phyloP scores from a whole-genome alignment of 2,888 invertebrate genomes.

The Lacanobia wlatinum region DNA sequence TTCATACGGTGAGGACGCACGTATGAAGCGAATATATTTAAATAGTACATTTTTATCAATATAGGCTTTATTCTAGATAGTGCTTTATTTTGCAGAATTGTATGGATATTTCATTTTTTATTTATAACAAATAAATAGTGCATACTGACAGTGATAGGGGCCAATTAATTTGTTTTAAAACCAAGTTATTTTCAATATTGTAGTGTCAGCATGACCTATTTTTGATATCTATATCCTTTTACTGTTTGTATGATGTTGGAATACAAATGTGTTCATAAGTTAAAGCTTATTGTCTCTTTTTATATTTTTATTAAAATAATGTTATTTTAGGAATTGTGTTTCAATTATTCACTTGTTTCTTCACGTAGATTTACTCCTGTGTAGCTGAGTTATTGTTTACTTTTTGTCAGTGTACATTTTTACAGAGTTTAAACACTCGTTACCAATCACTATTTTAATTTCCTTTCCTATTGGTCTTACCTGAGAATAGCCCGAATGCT shows the following conservation, averaged over 20 bases:
- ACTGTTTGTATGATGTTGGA: neutral
- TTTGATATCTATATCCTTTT: neutral
- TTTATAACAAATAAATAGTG: neutral
- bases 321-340: neutral
- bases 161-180: neutral
- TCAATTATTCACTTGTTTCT: neutral
- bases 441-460: neutral
- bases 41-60: neutral
- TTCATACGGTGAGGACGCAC: constrained; percentile 20
- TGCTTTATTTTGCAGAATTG: neutral
- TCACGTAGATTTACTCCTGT: neutral
- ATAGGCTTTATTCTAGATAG: neutral
- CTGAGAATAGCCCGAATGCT: neutral
- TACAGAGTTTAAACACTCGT: neutral
- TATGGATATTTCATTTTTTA: too few relatives aligned
- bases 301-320: constrained; percentile 46
- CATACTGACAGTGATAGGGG: neutral
- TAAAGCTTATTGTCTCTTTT: constrained; percentile 30
- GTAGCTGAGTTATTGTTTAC: neutral
- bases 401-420: neutral
- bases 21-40: constrained; percentile 1
- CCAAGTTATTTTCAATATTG: neutral
- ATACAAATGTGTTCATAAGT: neutral
- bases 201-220: neutral
- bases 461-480: neutral